Evolutionary conservation across 2,113 vertebrate genomes (phyloP).

Genomic region (Otocyon megalotis): DNA sequence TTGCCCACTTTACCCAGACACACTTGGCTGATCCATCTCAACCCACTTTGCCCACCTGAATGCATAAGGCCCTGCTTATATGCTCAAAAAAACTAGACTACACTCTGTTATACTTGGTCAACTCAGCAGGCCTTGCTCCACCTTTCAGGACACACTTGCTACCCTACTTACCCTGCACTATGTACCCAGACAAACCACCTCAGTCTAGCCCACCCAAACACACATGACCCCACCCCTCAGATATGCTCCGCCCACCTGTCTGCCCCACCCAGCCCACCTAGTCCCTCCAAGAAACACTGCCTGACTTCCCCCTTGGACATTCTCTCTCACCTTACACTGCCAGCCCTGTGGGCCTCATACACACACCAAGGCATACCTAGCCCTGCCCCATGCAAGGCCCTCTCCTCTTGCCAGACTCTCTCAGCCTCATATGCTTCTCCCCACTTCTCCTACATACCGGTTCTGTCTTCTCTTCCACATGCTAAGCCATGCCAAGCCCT

Average conservation of each 20-base stretch:
- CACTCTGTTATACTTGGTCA: not conserved
- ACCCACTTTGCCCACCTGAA: not conserved
- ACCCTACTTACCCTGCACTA: not conserved
- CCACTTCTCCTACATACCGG: not conserved
- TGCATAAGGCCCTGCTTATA: not conserved
- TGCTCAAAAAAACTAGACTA: not conserved
- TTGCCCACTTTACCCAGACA: conserved; percentile 16
- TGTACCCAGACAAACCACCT: not conserved
- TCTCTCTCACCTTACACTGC: not conserved
- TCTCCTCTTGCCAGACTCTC: not conserved
- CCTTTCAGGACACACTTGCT: not conserved
- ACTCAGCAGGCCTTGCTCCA: not conserved
- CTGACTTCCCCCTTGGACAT: not conserved
- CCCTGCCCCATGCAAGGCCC: not conserved
- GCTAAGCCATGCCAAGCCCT: not conserved
- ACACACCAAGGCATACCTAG: not conserved
- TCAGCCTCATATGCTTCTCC: not conserved
- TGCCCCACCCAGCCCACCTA: not conserved
- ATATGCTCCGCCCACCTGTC: not conserved
- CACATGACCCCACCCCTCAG: not conserved
- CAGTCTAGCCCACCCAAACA: not conserved
- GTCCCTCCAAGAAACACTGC: not conserved
- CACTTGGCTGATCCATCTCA: not conserved
- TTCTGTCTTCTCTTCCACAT: not conserved
- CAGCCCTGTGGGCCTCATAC: not conserved